Conservation (phyloP, 2,888 invertebrate species). For the Monoplex corrugatus region DNA sequence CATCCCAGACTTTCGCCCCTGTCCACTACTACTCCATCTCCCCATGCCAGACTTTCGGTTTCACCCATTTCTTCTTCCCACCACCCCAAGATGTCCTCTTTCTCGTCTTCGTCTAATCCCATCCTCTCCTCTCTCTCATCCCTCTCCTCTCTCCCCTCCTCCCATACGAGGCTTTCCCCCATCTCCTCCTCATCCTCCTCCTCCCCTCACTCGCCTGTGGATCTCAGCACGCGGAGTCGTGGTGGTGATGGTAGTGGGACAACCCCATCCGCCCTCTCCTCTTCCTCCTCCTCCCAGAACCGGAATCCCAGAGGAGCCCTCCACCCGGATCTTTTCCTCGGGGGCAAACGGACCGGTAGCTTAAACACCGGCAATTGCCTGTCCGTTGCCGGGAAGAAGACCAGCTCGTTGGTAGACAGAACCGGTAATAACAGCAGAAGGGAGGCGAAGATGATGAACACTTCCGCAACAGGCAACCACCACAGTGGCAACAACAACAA, state of each 20-base stretch:
- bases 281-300: not conserved
- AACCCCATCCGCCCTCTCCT: not conserved
- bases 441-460: not conserved
- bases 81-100: not conserved
- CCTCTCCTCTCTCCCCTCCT: not conserved
- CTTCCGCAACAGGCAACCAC: not conserved
- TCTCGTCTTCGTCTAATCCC: not conserved
- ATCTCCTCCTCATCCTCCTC: not conserved
- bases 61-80: not conserved
- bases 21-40: slow-evolving; percentile 3
- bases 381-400: not conserved
- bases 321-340: not conserved
- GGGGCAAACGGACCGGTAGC: not conserved
- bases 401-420: not conserved
- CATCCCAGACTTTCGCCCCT: not conserved
- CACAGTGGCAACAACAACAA: not conserved
- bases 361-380: too few relatives aligned
- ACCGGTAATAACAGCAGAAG: too few relatives aligned
- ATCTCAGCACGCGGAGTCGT: slow-evolving; percentile 24
- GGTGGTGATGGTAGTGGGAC: not conserved
- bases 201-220: slow-evolving; percentile 30
- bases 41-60: too few relatives aligned
- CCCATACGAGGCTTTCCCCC: too few relatives aligned
- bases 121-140: not conserved
- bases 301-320: not conserved